Percentiles rank a stretch among this genome's conserved stretches.
Evolutionary conservation across 2,888 invertebrate species (phyloP).

Genomic region (Cephalotes varians): DNA sequence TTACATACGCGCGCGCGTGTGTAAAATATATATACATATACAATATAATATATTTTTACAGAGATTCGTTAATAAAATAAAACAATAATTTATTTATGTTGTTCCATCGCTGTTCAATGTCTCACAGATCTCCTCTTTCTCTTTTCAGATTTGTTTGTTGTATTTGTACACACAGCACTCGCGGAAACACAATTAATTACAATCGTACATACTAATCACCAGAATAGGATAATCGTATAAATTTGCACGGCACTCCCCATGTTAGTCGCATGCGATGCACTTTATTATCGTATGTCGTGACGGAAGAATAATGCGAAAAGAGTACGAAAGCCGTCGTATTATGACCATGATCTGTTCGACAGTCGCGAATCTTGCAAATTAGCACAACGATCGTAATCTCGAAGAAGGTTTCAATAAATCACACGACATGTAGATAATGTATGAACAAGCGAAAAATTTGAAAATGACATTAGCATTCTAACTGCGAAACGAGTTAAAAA

Average conservation of each 20-base stretch:
- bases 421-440: no score
- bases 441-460: not conserved
- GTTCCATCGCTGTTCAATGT: not conserved
- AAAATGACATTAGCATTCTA: not conserved
- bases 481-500: no score
- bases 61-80: not conserved
- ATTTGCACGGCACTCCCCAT: not conserved
- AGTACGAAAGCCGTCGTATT: not conserved
- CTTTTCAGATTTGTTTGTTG: not conserved
- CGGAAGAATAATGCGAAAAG: not conserved
- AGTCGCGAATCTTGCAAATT: not conserved
- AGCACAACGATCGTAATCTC: not conserved
- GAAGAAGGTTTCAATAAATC: not conserved
- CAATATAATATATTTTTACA: no score
- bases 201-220: not conserved
- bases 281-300: not conserved
- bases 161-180: not conserved
- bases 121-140: not conserved
- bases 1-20: no score
- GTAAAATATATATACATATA: not conserved
- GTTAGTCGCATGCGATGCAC: not conserved
- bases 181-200: not conserved
- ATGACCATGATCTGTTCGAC: not conserved
- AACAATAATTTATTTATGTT: not conserved
- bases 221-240: not conserved